Percentiles rank a stretch among this genome's conserved stretches.
Evolutionary conservation across 1,140 invertebrate species (phyloP).

Genomic region (Bemisia tabaci): DNA sequence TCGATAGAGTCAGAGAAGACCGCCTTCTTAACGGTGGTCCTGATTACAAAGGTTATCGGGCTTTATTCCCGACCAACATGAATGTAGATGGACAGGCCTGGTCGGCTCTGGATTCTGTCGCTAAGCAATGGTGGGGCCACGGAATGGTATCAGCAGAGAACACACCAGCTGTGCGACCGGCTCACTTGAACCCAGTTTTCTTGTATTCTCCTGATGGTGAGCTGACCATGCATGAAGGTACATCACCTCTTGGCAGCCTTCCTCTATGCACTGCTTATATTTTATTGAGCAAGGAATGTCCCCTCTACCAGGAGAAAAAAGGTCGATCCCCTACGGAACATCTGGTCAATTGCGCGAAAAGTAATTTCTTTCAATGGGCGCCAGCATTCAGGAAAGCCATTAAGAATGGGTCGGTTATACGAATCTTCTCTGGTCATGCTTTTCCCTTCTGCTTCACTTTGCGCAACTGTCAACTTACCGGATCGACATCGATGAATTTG

Average conservation of each 20-base stretch:
- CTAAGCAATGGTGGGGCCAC: background rate
- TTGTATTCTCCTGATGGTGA: background rate
- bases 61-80: no score
- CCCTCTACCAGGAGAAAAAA: background rate
- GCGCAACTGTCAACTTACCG: background rate
- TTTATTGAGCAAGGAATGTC: background rate
- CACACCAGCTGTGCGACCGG: background rate
- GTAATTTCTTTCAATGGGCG: background rate
- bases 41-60: no score
- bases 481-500: background rate
- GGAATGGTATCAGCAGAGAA: background rate
- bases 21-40: no score
- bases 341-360: background rate
- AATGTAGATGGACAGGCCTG: background rate
- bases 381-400: background rate
- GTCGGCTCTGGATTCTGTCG: background rate
- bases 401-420: background rate
- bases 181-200: background rate
- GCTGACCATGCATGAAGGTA: background rate
- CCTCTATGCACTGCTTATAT: background rate
- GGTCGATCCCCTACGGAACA: background rate
- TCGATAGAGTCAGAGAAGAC: background rate
- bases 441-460: background rate
- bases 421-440: background rate
- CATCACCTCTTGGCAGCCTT: background rate